phyloP scores from a whole-genome alignment of 2,888 invertebrate species.

The Geophilus truncorum region DNA sequence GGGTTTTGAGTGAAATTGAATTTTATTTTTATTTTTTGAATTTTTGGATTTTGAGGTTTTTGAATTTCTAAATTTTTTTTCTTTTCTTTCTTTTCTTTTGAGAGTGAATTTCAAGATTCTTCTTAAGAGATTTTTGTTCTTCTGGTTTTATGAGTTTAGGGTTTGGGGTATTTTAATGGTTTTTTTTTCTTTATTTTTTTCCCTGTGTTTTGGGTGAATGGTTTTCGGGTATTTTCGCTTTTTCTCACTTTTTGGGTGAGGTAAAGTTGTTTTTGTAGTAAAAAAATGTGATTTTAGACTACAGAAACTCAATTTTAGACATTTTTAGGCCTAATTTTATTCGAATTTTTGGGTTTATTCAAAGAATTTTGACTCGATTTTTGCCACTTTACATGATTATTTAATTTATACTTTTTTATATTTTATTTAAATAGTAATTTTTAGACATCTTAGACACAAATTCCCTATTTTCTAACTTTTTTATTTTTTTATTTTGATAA shows the following conservation, averaged over 20 bases:
- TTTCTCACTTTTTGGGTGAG: not conserved
- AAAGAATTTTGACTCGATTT: too few species aligned
- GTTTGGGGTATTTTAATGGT: slow-evolving; percentile 1
- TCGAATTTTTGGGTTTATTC: too few species aligned
- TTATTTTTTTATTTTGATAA: too few species aligned
- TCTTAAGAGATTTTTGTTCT: not conserved
- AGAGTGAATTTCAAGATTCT: not conserved
- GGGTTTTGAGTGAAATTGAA: not conserved
- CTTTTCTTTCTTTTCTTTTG: not conserved
- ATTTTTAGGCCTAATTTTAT: too few species aligned
- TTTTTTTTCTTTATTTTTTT: not conserved
- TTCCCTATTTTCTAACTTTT: too few species aligned
- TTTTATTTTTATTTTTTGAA: not conserved
- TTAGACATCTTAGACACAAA: too few species aligned
- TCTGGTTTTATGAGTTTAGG: not conserved
- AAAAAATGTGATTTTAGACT: too few species aligned
- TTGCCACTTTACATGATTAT: too few species aligned
- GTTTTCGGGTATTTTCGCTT: not conserved
- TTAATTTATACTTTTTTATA: too few species aligned
- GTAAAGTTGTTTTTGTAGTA: not conserved
- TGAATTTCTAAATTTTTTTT: not conserved
- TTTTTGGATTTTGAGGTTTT: not conserved
- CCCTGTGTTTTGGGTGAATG: not conserved
- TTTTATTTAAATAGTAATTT: too few species aligned
- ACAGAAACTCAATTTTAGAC: too few species aligned